phyloP scores from a whole-genome alignment of 1,140 invertebrate species.

The Drosophila parabipectinata region DNA sequence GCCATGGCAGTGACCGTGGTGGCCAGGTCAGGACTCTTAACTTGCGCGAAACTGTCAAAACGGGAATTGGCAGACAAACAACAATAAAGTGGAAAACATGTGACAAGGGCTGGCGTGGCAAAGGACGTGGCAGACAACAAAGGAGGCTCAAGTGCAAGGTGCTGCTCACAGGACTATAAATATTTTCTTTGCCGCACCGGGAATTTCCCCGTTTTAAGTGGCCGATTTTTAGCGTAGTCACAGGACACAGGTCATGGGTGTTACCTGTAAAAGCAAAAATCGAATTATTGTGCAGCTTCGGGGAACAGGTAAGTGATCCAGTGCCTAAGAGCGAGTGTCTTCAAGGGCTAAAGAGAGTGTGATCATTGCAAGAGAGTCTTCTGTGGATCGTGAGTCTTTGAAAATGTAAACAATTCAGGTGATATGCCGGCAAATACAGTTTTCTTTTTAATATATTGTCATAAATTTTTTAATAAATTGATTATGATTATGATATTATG shows the following conservation, averaged over 20 bases:
- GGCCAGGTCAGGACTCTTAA: conserved; percentile 16
- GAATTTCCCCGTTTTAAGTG: conserved; percentile 58
- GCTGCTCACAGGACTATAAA: conserved; percentile 32
- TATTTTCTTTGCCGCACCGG: conserved; percentile 55
- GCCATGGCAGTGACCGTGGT: neutral
- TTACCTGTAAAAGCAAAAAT: conserved; percentile 65
- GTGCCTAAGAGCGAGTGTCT: conserved; percentile 19
- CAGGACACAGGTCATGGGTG: conserved; percentile 31
- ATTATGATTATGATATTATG: no score
- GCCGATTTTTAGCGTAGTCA: conserved; percentile 20
- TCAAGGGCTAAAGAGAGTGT: conserved; percentile 24
- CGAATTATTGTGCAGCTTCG: conserved; percentile 27
- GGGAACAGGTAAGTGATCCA: conserved; percentile 32
- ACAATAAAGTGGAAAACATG: conserved; percentile 46
- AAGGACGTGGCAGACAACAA: conserved; percentile 49
- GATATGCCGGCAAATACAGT: conserved; percentile 12
- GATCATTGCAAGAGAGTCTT: neutral
- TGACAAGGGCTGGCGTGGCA: conserved; percentile 43
- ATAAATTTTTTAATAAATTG: no score
- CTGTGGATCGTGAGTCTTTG: conserved; percentile 26
- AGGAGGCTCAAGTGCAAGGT: conserved; percentile 31
- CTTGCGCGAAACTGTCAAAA: conserved; percentile 65
- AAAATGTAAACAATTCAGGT: conserved; percentile 10
- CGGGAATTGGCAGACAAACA: conserved; percentile 46
- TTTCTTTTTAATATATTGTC: neutral